Evolutionary conservation across 2,113 vertebrate species (phyloP).

Genomic region (Channa argus): DNA sequence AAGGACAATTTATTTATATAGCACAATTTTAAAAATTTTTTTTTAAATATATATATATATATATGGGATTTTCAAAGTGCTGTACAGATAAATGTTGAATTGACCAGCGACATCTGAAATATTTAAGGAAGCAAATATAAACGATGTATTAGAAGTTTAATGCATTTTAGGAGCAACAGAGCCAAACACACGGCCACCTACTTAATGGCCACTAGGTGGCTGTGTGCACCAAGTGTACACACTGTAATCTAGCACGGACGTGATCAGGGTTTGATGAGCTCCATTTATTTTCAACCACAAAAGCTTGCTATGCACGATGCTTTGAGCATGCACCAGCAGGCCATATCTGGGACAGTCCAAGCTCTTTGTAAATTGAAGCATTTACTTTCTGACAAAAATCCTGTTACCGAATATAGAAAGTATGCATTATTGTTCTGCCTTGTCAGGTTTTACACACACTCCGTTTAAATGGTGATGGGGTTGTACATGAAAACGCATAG

Average conservation of each 20-base stretch:
- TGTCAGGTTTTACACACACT: neutral
- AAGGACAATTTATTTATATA: no score
- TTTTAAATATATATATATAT: no score
- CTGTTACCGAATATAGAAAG: neutral
- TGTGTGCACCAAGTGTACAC: conserved; percentile 22
- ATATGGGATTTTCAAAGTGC: no score
- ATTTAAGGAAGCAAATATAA: no score
- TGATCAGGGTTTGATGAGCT: conserved; percentile 23
- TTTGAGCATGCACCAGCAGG: neutral
- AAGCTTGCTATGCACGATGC: neutral
- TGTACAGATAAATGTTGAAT: no score
- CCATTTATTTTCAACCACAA: conserved; percentile 28
- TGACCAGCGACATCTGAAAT: no score
- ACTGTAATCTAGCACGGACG: conserved; percentile 10
- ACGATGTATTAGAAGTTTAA: no score
- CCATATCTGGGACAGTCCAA: rapidly evolving
- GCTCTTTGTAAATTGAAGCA: rapidly evolving
- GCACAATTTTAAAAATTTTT: no score
- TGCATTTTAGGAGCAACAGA: no score
- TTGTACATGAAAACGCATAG: neutral
- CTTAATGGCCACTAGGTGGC: conserved; percentile 58
- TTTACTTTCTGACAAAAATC: neutral
- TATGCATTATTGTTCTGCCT: neutral
- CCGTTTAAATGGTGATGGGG: neutral
- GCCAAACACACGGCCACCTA: neutral